Evolutionary conservation across 2,113 vertebrate species (phyloP).

Genomic region (Etia nguti): DNA sequence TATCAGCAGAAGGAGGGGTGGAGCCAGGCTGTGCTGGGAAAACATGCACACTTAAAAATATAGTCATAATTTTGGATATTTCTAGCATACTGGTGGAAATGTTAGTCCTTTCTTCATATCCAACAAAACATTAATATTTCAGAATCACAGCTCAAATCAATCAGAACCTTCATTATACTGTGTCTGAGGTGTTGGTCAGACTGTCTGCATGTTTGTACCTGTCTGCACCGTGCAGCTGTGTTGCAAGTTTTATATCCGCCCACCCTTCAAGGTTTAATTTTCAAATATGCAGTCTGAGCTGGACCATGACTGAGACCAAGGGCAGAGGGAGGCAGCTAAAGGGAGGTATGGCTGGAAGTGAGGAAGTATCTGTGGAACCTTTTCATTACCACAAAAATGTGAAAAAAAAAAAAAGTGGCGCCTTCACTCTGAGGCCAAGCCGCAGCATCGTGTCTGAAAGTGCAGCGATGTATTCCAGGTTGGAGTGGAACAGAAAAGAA

Average conservation of each 20-base stretch:
- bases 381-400: constrained; percentile 22
- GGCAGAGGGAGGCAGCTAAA: background rate
- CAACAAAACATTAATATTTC: background rate
- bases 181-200: background rate
- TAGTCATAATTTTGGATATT: background rate
- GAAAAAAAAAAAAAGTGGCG: background rate
- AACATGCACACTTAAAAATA: background rate
- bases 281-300: background rate
- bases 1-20: background rate
- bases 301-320: background rate
- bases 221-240: background rate
- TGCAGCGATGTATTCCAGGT: background rate
- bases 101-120: background rate
- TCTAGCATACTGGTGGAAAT: background rate
- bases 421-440: constrained; percentile 4
- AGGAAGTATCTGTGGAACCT: background rate
- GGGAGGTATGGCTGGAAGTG: background rate
- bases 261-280: background rate
- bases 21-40: background rate
- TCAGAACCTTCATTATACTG: background rate
- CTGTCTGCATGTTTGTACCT: background rate
- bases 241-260: background rate
- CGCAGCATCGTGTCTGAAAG: background rate
- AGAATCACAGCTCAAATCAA: background rate
- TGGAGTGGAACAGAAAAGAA: background rate